Base-by-base conservation (phyloP, 2,113 vertebrate species). In the Dasyurus viverrinus region DNA sequence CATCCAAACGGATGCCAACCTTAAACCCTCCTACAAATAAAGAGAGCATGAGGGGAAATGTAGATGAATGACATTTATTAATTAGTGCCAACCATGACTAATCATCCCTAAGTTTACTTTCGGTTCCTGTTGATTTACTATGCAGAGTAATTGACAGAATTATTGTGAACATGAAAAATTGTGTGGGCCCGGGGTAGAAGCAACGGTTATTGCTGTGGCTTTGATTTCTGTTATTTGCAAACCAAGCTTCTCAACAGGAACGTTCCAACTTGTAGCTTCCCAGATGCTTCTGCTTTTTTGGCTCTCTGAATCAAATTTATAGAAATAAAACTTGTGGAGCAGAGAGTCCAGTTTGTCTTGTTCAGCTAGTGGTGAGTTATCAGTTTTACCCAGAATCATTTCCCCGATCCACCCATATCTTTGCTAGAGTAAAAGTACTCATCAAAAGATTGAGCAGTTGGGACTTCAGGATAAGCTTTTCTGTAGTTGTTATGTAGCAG, bases 71-170 rank as follows among this genome's bases (percentile, higher is more conserved):
- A 9, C n/a, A 19, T 94, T 92, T 27, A 53, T 94, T 94, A 90
- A 16, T 92, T 76, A 16, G 91, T 93, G 93, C 48, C 23, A 93
- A 12, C 16, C 14, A 19, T 48, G 54, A n/a, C 23, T 57, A n/a
- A 11, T 91, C 22, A 23, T 55, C 36, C 47, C 60, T 89, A 94
- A 91, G 57, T 52, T 95, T 76, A 50, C 46, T 46, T 14, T 96
- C 23, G 91, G 53, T 84, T 90, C 57, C 93, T 90, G 48, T 48
- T 93, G 96, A 26, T 96, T 36, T 93, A 94, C 48, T 93, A 92
- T 52, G 36, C n/a, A 96, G 23, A 92, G 55, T 93, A 60, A 23
- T n/a, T 95, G 7, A 92, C 93, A 46, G 23, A 12, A n/a, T 96
- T 93, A 91, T 36, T 89, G 90, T 94, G 36, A 97, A 92, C 4